Conservation (phyloP, 2,888 invertebrate genomes). For the Ceramica pisi region DNA sequence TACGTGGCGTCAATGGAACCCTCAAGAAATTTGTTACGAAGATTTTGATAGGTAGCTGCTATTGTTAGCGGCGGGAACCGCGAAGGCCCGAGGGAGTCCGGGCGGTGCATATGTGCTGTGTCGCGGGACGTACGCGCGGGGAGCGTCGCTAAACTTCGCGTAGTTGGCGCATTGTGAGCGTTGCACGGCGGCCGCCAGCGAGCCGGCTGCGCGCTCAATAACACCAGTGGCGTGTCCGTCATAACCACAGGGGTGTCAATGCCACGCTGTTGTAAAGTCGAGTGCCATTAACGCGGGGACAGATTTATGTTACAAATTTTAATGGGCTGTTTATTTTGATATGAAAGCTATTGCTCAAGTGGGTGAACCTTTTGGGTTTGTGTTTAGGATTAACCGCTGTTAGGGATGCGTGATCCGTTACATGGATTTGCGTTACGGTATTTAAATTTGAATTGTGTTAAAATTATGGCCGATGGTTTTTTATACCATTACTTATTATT, state of each 20-base stretch:
- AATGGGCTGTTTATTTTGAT: conserved; percentile 66
- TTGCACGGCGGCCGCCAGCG: conserved; percentile 49
- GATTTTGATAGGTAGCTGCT: conserved; percentile 82
- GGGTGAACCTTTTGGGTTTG: conserved; percentile 16
- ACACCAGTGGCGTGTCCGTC: conserved; percentile 61
- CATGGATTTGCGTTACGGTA: neutral
- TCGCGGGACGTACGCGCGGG: conserved; percentile 71
- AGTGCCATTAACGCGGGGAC: conserved; percentile 60
- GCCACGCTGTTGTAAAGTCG: conserved; percentile 65
- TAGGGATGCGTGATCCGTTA: neutral
- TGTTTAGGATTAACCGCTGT: conserved; percentile 2
- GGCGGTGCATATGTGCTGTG: conserved; percentile 67
- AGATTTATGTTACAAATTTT: conserved; percentile 63
- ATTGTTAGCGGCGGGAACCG: conserved; percentile 69
- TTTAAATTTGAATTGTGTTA: neutral
- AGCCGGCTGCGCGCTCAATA: conserved; percentile 57
- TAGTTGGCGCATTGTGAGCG: conserved; percentile 76
- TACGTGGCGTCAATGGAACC: conserved; percentile 77
- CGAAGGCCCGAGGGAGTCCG: conserved; percentile 39
- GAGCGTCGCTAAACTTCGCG: conserved; percentile 78
- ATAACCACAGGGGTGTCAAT: conserved; percentile 68
- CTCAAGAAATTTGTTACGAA: conserved; percentile 87
- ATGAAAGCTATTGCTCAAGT: conserved; percentile 54
- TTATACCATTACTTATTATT: no score
- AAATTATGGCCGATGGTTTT: no score